Base-by-base conservation (phyloP, 2,797 vertebrate genomes). In the Diplodus sargus region DNA sequence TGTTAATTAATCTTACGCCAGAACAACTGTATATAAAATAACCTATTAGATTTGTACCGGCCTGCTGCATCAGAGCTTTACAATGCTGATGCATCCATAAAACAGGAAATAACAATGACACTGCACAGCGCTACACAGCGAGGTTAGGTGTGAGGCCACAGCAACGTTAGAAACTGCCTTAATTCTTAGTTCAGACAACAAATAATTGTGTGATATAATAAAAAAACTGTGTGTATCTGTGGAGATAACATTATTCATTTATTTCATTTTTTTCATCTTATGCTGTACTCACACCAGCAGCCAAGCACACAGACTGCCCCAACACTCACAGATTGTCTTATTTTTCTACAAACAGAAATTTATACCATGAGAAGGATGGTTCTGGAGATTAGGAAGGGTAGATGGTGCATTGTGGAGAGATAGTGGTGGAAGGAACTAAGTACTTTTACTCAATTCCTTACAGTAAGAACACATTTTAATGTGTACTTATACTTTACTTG, bases 1-100 rank as follows among this genome's bases (percentile, higher is more conserved):
- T 90, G 92, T 89, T 94, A 90, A 94, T 95, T 91, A 89, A 91
- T 90, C 81, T 85, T 82, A 88, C 58, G 79, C 71, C 65, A 75
- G 66, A 82, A 85, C 67, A 57, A 88, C 68, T 86, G 76, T 84
- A 67, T 79, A 66, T 87, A 86, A 76, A 81, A 79, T 75, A 69
- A 81, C 49, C 74, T 74, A 92, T 91, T 88, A 60, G 53, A 92
- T 94, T 92, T 90, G 70, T 85, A 89, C 78, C 72, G 85, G 82
- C 56, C 53, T 78, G 83, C 78, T 67, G 61, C 66, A 74, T 89
- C 60, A 70, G 77, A 69, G 53, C 51, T 76, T 43, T 39, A 67
- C 13, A n/a, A 47, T 56, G 82, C 78, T 86, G 86, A 89, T 70
- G n/a, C 72, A 63, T 66, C 71, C 79, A 62, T 86, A 85, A 70